These are phyloP conservation scores for Imbricaverruca yamaguchii DNA, from an alignment of 2,888 invertebrate genomes.

Conservation along the genomic window DNA sequence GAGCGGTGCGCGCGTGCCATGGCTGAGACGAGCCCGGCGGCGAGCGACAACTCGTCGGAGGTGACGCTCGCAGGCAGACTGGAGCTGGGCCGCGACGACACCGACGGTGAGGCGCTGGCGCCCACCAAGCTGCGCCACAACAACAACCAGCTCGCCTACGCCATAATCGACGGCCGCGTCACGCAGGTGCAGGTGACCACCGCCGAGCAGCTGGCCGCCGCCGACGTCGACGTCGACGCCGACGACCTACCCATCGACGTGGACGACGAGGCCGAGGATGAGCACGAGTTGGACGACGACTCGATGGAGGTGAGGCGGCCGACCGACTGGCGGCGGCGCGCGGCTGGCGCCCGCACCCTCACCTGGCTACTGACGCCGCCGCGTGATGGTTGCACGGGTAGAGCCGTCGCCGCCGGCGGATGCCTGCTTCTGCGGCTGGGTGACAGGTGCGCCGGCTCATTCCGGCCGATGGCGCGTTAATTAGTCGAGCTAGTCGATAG, in stretches of 20 bases:
- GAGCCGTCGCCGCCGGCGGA: neutral
- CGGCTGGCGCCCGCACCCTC: neutral
- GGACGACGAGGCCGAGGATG: neutral
- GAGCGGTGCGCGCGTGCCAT: conserved; percentile 4
- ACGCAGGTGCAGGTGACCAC: conserved; percentile 22
- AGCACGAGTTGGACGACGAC: neutral
- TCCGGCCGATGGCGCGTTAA: neutral
- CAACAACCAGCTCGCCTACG: conserved; percentile 13
- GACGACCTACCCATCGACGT: conserved; percentile 1
- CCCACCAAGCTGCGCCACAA: neutral
- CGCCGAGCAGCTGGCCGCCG: neutral
- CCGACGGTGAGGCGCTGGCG: neutral
- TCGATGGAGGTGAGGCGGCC: conserved; percentile 15
- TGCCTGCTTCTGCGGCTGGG: neutral
- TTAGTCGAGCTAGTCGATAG: too few relatives aligned
- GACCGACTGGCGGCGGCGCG: neutral
- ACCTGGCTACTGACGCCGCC: neutral
- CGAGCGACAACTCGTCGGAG: neutral
- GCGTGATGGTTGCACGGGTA: conserved; percentile 2
- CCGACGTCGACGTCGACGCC: conserved; percentile 12
- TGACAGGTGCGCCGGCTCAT: neutral
- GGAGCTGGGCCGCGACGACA: neutral
- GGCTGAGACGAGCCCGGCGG: neutral
- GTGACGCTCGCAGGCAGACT: neutral
- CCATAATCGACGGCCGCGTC: conserved; percentile 19